A percentile compares a stretch with the other conserved stretches of the same genome.
phyloP scores from a whole-genome alignment of 2,113 vertebrate genomes.

The Esox niger region DNA sequence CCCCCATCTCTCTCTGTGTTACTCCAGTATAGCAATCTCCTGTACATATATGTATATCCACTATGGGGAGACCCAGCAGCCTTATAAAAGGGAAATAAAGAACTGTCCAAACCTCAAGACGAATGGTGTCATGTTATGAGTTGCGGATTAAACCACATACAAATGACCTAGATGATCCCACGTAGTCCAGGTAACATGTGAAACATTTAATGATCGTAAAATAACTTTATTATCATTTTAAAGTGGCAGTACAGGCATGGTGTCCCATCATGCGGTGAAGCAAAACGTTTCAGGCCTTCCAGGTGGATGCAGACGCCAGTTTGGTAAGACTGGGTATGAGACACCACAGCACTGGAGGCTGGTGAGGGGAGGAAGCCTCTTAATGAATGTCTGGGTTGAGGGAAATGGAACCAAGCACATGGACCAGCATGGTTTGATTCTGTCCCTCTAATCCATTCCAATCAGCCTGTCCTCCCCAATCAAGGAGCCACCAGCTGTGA shows the following conservation, averaged over 20 bases:
- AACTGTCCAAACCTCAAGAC: conserved; percentile 67
- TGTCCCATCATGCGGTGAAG: neutral
- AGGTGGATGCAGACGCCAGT: conserved; percentile 18
- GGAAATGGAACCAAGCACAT: too few relatives aligned
- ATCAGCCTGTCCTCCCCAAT: too few relatives aligned
- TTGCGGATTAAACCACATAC: neutral
- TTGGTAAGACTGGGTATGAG: conserved; percentile 34
- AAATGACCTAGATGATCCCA: too few relatives aligned
- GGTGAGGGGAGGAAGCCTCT: too few relatives aligned
- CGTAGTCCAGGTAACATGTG: too few relatives aligned
- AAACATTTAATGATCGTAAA: conserved; percentile 25
- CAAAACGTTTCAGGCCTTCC: neutral
- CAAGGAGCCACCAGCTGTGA: too few relatives aligned
- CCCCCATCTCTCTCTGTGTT: conserved; percentile 69
- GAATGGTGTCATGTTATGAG: neutral
- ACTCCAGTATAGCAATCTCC: conserved; percentile 76
- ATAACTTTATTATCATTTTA: neutral
- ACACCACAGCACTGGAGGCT: too few relatives aligned
- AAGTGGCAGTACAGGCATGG: neutral
- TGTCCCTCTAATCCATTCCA: too few relatives aligned
- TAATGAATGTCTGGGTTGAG: too few relatives aligned
- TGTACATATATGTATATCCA: conserved; percentile 76
- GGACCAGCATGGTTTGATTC: too few relatives aligned
- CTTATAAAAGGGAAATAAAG: conserved; percentile 80
- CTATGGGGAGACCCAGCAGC: conserved; percentile 73